These are phyloP conservation scores for Mormoops blainvillei DNA, from an alignment of 2,113 vertebrate genomes.

Conservation along the genomic window DNA sequence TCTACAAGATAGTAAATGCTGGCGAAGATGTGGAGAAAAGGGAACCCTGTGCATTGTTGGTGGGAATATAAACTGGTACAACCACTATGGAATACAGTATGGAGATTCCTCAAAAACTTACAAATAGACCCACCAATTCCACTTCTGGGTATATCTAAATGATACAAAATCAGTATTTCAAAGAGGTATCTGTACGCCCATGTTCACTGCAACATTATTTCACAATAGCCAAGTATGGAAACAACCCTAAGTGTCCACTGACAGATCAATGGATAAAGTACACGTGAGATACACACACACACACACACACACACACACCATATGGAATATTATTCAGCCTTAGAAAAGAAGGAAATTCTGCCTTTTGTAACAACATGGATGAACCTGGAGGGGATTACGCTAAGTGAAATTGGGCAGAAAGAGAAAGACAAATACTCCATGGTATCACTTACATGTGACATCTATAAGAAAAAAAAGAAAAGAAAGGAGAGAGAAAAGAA, in stretches of 20 bases:
- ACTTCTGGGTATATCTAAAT: not conserved
- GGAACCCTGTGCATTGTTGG: not conserved
- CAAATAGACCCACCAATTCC: not conserved
- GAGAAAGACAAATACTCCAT: not conserved
- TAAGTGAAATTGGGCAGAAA: not conserved
- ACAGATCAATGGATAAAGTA: not conserved
- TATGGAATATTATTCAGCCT: not conserved
- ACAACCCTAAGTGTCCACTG: not conserved
- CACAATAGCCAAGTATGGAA: not conserved
- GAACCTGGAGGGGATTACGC: not conserved
- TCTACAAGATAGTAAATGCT: not conserved
- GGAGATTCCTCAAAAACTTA: not conserved
- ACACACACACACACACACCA: too few relatives aligned
- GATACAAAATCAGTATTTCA: not conserved
- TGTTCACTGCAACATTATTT: not conserved
- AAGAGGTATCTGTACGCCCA: not conserved
- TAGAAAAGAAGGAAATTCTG: not conserved
- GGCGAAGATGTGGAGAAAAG: not conserved
- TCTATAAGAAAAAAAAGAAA: not conserved
- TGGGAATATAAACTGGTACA: not conserved
- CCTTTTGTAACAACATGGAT: not conserved
- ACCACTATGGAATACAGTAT: not conserved
- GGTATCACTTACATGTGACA: not conserved
- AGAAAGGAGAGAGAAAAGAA: too few relatives aligned
- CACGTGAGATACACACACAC: not conserved